phyloP scores from a whole-genome alignment of 2,888 invertebrate genomes.

The Xestia sexstrigata region DNA sequence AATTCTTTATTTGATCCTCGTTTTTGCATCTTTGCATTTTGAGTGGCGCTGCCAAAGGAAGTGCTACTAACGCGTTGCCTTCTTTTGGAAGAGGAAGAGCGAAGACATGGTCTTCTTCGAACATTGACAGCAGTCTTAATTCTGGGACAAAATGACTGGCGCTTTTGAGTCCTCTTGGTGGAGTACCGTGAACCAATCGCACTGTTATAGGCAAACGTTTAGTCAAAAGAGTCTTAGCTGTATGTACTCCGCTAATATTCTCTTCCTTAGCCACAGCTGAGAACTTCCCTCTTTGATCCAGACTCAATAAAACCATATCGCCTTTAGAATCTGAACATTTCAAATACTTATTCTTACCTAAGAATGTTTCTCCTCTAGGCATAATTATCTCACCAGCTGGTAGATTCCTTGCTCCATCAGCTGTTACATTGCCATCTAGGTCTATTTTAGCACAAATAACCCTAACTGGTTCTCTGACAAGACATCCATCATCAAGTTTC shows the following conservation, averaged over 20 bases:
- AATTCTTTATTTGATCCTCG: slow-evolving; percentile 94
- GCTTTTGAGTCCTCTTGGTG: slow-evolving; percentile 95
- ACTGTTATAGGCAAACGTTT: slow-evolving; percentile 98
- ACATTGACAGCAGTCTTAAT: slow-evolving; percentile 95
- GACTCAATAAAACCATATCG: slow-evolving; percentile 94
- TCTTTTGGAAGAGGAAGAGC: slow-evolving; percentile 96
- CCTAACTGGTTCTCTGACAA: slow-evolving; percentile 95
- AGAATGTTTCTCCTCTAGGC: slow-evolving; percentile 93
- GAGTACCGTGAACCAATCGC: slow-evolving; percentile 96
- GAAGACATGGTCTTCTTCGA: slow-evolving; percentile 96
- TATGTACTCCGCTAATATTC: slow-evolving; percentile 98
- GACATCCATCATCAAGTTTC: slow-evolving; percentile 93
- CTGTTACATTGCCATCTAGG: slow-evolving; percentile 91
- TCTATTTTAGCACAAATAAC: slow-evolving; percentile 92
- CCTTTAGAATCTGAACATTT: slow-evolving; percentile 97
- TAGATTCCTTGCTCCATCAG: slow-evolving; percentile 93
- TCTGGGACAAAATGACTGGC: slow-evolving; percentile 96
- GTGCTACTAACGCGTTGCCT: slow-evolving; percentile 94
- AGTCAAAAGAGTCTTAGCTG: slow-evolving; percentile 96
- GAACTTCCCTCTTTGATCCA: slow-evolving; percentile 97
- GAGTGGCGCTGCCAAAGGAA: slow-evolving; percentile 96
- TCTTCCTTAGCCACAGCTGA: slow-evolving; percentile 98
- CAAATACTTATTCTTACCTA: slow-evolving; percentile 94
- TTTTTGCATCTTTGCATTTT: slow-evolving; percentile 96
- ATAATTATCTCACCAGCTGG: slow-evolving; percentile 96